Evolutionary conservation across 2,797 vertebrate species (phyloP), one percentile per base, ranked within the genome.

Genomic region (Lutjanus campechanus): DNA sequence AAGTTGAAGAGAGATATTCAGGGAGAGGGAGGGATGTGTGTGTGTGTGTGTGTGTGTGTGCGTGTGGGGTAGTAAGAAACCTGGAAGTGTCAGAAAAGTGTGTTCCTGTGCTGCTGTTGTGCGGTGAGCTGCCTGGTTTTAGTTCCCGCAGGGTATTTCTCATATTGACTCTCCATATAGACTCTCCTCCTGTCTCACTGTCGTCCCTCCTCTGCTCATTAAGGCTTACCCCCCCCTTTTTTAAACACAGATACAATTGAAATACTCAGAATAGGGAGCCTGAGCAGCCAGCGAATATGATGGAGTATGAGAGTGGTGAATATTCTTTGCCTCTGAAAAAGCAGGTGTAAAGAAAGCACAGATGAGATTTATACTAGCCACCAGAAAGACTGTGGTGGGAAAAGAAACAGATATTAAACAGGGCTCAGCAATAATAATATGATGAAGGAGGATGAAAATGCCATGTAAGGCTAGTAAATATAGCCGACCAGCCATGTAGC

Each of bases 1-100:
- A 97, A 99, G 98, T 95, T 87, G 63, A 72, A 81, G 49, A 61
- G 50, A 49, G 59, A 29, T 54, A 65, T 50, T 50, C 20, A 43
- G 60, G 55, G 60, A 40, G 46, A 6, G 22, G 10, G 50, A 12
- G 69, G n/a, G 66, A 12, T 13, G 44, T 12, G 51, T 47, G 54
- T 46, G 60, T 12, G 51, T 47, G 54, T 46, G 60, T 66, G 54
- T 67, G 55, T 58, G 59, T 50, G 44, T 50, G 67, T 29, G 44
- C 9, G 63, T 50, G 63, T 43, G 29, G 29, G 41, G 0, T 13
- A 17, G 53, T 25, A 10, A 47, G 29, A 60, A 82, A 76, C 43
- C 67, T 74, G 58, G 2, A 79, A 79, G 65, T 87, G 77, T 79
- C 75, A 81, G 73, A 76, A 72, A 81, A 69, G 77, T 79, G 67